Evolutionary conservation across 2,113 vertebrate genomes (phyloP), one percentile per base, ranked within the genome.

Genomic region (Tyto alba): DNA sequence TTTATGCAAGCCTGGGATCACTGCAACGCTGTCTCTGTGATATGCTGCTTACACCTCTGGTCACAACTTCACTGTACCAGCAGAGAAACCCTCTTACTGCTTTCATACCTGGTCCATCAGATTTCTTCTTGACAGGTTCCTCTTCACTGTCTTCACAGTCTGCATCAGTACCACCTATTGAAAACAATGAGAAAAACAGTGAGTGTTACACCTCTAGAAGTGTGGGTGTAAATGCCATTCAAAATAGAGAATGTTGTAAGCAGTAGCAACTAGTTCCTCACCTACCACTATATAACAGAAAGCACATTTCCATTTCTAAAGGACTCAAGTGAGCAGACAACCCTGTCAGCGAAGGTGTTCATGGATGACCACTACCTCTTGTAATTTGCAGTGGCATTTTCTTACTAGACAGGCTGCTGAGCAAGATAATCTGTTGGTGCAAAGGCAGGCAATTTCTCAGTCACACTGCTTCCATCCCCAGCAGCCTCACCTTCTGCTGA

Each of bases 61-160:
- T 23, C 47, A 59, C 63, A 80, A 36, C 9, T 26, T 38, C 88
- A 57, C 16, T 32, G 6, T 36, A 64, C 75, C 6, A 78, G 52
- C 60, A 62, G 48, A 72, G 47, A 72, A 94, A 64, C 14, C 10
- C 48, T 85, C 4, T 6, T 83, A 63, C 52, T 73, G 80, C 60
- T 29, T 69, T 88, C 64, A 88, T 98, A 98, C 98, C 98, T 97
- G 98, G 98, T 12, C 98, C 98, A 76, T 98, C 98, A 62, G 97
- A 98, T 94, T 98, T 98, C 95, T 98, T 98, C 86, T 98, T 98
- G 80, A 97, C 62, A 36, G 97, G 96, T 43, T 98, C 98, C 18
- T 98, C 97, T 50, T 98, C 98, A 2, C 82, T 97, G 23, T 98
- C 97, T 90, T 98, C 98, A 94, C 97, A 98, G 59, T 98, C 98